Evolutionary conservation across 2,797 vertebrate species (phyloP).

Genomic region (Nyctalus aviator): DNA sequence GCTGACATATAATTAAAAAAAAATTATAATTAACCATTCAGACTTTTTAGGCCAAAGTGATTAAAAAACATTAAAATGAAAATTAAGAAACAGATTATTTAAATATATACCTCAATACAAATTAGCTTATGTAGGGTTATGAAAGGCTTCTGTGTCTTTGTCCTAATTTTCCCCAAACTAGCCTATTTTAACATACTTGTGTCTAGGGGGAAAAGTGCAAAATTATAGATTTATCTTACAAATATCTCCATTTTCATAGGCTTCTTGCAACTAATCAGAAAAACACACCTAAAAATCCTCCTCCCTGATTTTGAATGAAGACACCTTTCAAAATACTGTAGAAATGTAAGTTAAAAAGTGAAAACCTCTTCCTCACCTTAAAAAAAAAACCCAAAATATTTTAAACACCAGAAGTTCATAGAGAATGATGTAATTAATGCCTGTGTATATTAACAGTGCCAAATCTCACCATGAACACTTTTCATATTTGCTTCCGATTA

Average conservation of each 20-base stretch:
- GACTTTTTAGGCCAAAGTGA: constrained; percentile 13
- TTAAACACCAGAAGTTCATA: background rate
- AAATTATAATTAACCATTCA: background rate
- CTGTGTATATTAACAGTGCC: background rate
- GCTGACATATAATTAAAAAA: background rate
- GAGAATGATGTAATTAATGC: background rate
- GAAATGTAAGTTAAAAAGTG: background rate
- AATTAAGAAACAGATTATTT: background rate
- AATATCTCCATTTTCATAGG: background rate
- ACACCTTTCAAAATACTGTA: background rate
- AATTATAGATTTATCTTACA: background rate
- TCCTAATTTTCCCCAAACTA: background rate
- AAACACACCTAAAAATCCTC: background rate
- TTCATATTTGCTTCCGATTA: background rate
- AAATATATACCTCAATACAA: background rate
- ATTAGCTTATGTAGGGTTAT: background rate
- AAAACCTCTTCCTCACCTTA: background rate
- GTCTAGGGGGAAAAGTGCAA: background rate
- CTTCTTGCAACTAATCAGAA: background rate
- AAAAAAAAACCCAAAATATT: background rate
- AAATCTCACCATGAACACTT: background rate
- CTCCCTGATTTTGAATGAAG: background rate
- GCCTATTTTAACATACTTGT: background rate
- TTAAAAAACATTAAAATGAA: constrained; percentile 26
- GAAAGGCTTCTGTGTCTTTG: background rate